phyloP scores from a whole-genome alignment of 2,797 vertebrate genomes.

The Remorina albescens region DNA sequence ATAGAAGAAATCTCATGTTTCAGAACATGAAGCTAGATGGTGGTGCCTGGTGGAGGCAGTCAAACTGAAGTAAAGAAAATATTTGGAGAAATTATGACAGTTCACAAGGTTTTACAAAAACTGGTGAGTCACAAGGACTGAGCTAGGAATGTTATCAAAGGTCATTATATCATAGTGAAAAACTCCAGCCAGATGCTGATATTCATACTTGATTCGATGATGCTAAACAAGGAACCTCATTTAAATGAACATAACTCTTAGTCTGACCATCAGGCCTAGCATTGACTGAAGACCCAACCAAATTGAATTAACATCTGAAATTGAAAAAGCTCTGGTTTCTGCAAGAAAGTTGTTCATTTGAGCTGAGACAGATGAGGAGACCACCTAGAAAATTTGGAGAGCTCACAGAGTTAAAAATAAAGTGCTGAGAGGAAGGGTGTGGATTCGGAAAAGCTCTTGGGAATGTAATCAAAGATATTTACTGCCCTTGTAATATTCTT shows the following conservation, averaged over 20 bases:
- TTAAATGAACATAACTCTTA: background rate
- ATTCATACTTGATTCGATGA: background rate
- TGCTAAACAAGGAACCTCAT: background rate
- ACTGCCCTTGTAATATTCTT: slow-evolving; percentile 36
- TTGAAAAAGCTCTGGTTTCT: background rate
- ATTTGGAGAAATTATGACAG: background rate
- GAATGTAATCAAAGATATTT: slow-evolving; percentile 32
- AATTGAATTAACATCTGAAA: background rate
- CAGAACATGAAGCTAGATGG: background rate
- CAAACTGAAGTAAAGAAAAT: slow-evolving; percentile 7
- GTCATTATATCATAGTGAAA: too few relatives aligned
- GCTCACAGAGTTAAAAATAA: background rate
- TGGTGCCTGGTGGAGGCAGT: background rate
- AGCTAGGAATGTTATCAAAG: background rate
- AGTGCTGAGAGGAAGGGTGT: slow-evolving; percentile 1
- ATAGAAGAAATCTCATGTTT: background rate
- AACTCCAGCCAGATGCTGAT: background rate
- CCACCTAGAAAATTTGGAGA: background rate
- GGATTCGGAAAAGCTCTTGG: slow-evolving; percentile 2
- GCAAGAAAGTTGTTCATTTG: background rate
- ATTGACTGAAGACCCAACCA: background rate
- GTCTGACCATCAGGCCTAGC: background rate
- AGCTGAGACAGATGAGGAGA: background rate
- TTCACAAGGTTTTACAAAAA: background rate
- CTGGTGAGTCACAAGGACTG: background rate